Evolutionary conservation across 2,888 invertebrate species (phyloP), one percentile per base, ranked within the genome.

Genomic region (Ypsolopha sequella): DNA sequence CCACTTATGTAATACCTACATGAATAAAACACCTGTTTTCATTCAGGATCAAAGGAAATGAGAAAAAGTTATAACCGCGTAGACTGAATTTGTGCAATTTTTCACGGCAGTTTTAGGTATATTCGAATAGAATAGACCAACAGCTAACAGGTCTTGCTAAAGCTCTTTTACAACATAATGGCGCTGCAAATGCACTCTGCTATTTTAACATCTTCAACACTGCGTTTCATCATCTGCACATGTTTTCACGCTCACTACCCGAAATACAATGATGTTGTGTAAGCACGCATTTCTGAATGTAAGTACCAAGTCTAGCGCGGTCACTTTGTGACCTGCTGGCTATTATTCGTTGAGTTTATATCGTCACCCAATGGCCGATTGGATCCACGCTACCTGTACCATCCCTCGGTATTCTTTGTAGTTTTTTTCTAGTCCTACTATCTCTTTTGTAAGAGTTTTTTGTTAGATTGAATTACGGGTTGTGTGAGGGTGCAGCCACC

Each of bases 381-480:
- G n/a, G 24, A 43, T 70, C 65, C 59, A 60, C 68, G 76, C 80
- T 82, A 82, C 82, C 82, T 82, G 81, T 77, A 66, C 71, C 80
- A 78, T 76, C 80, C 80, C 80, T 70, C 70, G 77, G 72, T 59
- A 56, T 61, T 75, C 70, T 76, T 79, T 75, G 66, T 67, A 50
- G 52, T 49, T 68, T 72, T 76, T 80, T 76, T 74, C 64, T 43
- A 11, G 7, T 45, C 56, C 65, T 55, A 60, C 56, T 54, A 58
- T 73, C 65, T 67, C 67, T 68, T 72, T 80, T 70, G 76, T 76
- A 58, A 35, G 24, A 57, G 51, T 68, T 71, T 74, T 75, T 78
- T 81, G 73, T 72, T 63, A 66, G 71, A 80, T 82, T 73, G 71
- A 79, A 81, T 80, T 80, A 81, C 77, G 65, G 65, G 70, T 76